Evolutionary conservation across 1,140 invertebrate species (phyloP).

Genomic region (Marisa cornuarietis): DNA sequence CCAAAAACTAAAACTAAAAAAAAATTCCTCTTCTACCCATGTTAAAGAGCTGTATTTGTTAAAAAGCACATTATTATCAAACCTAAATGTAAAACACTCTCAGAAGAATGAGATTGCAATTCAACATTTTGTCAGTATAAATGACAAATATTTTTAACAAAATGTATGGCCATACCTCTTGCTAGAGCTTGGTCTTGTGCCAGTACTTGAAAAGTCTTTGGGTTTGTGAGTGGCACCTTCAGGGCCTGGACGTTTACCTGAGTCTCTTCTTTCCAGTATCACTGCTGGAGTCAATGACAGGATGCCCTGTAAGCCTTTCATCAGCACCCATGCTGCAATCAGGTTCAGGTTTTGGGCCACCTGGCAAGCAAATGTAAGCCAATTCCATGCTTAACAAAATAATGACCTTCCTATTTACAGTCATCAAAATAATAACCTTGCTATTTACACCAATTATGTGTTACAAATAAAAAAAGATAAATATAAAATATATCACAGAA

Average conservation of each 20-base stretch:
- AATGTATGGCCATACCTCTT: constrained; percentile 43
- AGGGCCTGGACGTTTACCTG: constrained; percentile 34
- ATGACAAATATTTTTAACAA: not conserved
- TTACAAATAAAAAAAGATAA: too few relatives aligned
- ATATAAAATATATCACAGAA: too few relatives aligned
- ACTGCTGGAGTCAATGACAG: constrained; percentile 59
- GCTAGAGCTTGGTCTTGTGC: constrained; percentile 36
- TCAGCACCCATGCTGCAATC: constrained; percentile 85
- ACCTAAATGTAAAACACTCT: too few relatives aligned
- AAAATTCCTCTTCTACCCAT: too few relatives aligned
- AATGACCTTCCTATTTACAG: too few relatives aligned
- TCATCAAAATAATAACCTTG: too few relatives aligned
- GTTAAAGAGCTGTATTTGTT: too few relatives aligned
- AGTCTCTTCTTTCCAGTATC: constrained; percentile 59
- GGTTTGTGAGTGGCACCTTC: constrained; percentile 31
- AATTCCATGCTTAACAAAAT: not conserved
- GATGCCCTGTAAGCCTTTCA: constrained; percentile 82
- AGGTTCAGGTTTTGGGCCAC: constrained; percentile 83
- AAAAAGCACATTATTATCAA: too few relatives aligned
- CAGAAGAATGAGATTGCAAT: too few relatives aligned
- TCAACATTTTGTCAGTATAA: too few relatives aligned
- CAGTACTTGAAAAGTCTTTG: constrained; percentile 21
- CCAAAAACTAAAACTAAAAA: too few relatives aligned
- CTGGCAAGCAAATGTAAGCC: constrained; percentile 19
- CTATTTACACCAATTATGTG: too few relatives aligned